Conservation (phyloP, 2,888 invertebrate genomes). For the Sarcophaga variegata region DNA sequence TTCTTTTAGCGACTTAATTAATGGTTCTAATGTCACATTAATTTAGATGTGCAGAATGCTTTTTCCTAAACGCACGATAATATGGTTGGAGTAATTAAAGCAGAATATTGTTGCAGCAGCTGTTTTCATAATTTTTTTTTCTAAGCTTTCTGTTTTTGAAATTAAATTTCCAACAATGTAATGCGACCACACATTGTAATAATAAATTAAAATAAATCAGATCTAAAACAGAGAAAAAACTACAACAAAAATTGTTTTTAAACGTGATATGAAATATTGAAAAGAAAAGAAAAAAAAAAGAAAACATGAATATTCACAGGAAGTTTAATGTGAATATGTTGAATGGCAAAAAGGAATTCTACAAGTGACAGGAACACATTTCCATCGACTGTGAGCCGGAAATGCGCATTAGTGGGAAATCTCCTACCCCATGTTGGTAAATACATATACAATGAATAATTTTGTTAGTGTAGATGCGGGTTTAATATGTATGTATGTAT, state of each 20-base stretch:
- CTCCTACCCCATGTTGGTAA: background rate
- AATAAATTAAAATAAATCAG: conserved; percentile 48
- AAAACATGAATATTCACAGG: conserved; percentile 32
- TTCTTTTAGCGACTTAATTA: too few species aligned
- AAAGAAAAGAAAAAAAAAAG: conserved; percentile 10
- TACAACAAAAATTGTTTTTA: conserved; percentile 24
- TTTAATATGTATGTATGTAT: background rate
- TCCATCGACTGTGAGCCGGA: conserved; percentile 54
- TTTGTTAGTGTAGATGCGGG: background rate
- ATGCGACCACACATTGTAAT: conserved; percentile 43
- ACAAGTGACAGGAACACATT: conserved; percentile 57
- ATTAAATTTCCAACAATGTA: conserved; percentile 49
- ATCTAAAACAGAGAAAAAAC: conserved; percentile 3
- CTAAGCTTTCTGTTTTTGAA: conserved; percentile 18
- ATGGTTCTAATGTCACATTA: too few species aligned
- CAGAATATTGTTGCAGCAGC: background rate
- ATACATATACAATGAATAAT: background rate
- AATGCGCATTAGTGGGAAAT: conserved; percentile 51
- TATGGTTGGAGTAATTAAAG: background rate
- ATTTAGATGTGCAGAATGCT: too few species aligned
- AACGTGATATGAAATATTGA: conserved; percentile 1
- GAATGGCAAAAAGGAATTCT: conserved; percentile 45
- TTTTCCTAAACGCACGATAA: too few species aligned
- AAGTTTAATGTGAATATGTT: conserved; percentile 59
- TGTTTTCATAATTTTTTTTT: background rate